Evolutionary conservation across 2,113 vertebrate species (phyloP).

Genomic region (Syngnathoides biaculeatus): DNA sequence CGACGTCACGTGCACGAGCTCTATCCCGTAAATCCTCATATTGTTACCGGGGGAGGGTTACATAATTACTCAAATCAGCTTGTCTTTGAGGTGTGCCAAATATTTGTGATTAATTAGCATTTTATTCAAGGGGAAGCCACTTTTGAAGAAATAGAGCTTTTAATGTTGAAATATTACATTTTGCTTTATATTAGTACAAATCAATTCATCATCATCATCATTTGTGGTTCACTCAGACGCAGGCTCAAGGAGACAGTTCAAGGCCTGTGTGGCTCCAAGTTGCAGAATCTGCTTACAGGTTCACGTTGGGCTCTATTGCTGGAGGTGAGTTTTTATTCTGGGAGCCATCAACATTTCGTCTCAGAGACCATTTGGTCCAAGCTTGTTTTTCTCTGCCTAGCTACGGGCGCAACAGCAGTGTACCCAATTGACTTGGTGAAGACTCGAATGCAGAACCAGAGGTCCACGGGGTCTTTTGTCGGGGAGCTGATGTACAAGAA

Average conservation of each 20-base stretch:
- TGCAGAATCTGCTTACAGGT: slow-evolving; percentile 94
- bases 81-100: too few species aligned
- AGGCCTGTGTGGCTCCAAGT: slow-evolving; percentile 88
- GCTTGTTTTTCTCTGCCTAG: slow-evolving; percentile 54
- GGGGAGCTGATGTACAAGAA: slow-evolving; percentile 98
- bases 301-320: slow-evolving; percentile 90
- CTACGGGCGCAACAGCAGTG: slow-evolving; percentile 91
- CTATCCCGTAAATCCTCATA: neutral
- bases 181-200: too few species aligned
- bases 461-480: slow-evolving; percentile 85
- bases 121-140: too few species aligned
- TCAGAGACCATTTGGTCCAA: neutral
- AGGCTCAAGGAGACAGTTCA: slow-evolving; percentile 75
- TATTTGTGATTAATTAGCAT: too few species aligned
- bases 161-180: neutral
- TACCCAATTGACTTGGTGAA: slow-evolving; percentile 97
- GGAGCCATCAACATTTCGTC: neutral
- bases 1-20: too few species aligned
- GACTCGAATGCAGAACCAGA: slow-evolving; percentile 97
- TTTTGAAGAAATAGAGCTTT: too few species aligned
- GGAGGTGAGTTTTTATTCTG: slow-evolving; percentile 59
- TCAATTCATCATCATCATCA: neutral
- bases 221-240: slow-evolving; percentile 37
- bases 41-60: neutral
- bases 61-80: too few species aligned